Conservation (phyloP, 2,888 invertebrate species). For the Drosophila mimica region DNA sequence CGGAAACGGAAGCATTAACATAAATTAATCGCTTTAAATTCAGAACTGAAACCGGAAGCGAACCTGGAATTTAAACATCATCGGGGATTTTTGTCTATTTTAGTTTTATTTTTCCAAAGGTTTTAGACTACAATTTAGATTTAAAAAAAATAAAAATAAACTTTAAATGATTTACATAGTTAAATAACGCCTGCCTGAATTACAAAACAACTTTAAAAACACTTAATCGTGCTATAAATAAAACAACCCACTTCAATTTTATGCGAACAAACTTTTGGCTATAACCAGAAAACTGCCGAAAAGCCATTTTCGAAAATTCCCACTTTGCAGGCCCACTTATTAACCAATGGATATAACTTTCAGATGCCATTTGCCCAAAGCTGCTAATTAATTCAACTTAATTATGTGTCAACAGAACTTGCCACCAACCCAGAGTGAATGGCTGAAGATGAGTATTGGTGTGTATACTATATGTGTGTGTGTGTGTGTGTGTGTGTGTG, state of each 20-base stretch:
- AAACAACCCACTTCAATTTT: background rate
- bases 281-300: background rate
- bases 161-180: background rate
- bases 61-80: background rate
- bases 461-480: background rate
- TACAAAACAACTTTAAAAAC: background rate
- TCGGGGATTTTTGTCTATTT: background rate
- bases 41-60: background rate
- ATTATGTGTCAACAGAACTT: slow-evolving; percentile 55
- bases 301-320: slow-evolving; percentile 7
- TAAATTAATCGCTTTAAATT: background rate
- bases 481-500: background rate
- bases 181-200: background rate
- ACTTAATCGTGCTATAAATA: background rate
- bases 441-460: no score
- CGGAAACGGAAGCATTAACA: background rate
- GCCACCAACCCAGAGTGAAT: background rate
- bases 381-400: slow-evolving; percentile 63
- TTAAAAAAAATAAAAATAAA: background rate
- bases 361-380: slow-evolving; percentile 32
- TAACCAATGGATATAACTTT: slow-evolving; percentile 37
- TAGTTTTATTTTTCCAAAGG: background rate
- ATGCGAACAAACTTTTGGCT: background rate
- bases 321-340: slow-evolving; percentile 21
- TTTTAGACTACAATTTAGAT: background rate